Base-by-base conservation (phyloP, 1,140 invertebrate genomes). In the Drosophila mauritiana region DNA sequence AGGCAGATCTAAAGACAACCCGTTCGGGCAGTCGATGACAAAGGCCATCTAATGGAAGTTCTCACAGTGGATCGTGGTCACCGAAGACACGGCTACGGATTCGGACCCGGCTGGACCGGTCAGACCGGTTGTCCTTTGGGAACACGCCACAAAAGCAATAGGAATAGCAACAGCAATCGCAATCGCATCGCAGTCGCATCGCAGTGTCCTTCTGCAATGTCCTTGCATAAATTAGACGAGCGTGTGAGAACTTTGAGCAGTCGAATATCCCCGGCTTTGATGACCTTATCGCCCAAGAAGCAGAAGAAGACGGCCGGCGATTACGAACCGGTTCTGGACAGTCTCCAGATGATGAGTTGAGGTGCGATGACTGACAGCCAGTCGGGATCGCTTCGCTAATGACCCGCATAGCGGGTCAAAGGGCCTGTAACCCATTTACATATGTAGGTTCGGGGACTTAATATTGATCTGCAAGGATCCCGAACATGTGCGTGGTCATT, bases 161-260 rank as follows among this genome's bases (percentile, higher is more conserved):
- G 37, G 11, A 39, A 39, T 39, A 39, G 42, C 42, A 45, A 27
- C 27, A 27, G 27, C 31, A 68, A 68, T 22, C 63, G 49, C 49
- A 64, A 56, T 65, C 61, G 55, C 59, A 34, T 51, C 31, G 31
- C 27, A 80, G 31, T 52, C 49, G 49, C 49, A 52, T 52, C 49
- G 40, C 75, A 83, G 81, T 91, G 89, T 91, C 89, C 89, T 91
- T 91, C 91, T 85, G 89, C 89, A 91, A 80, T 91, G 89, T 91
- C 89, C 89, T 91, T 91, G 85, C 89, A 91, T 91, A 91, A 85
- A 91, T 91, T 91, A 91, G 49, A n/a, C 31, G 63, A 69, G 34
- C 53, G 84, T 88, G 84, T 89, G 84, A 84, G 83, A 88, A 88
- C 80, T 42, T 37, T 20, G 45, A 48, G 72, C 48, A 77, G 36